Evolutionary conservation across 2,888 invertebrate genomes (phyloP).

Genomic region (Cheilosia vernalis): DNA sequence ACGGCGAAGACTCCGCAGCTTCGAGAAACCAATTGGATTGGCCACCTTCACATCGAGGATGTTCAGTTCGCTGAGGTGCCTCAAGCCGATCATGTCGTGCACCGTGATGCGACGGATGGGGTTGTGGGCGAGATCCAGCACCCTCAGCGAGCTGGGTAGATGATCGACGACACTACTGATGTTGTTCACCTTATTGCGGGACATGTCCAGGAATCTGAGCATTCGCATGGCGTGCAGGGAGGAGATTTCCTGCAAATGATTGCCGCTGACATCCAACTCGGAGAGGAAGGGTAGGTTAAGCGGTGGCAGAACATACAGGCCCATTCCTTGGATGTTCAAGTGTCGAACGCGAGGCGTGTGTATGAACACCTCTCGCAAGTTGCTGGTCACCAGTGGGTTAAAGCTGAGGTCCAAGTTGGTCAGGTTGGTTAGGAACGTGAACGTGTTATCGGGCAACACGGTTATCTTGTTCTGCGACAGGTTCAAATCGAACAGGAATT

Average conservation of each 20-base stretch:
- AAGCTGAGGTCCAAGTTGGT: slow-evolving; percentile 91
- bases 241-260: slow-evolving; percentile 89
- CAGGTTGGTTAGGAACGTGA: slow-evolving; percentile 91
- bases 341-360: slow-evolving; percentile 92
- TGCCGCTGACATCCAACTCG: slow-evolving; percentile 91
- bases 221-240: slow-evolving; percentile 89
- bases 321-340: slow-evolving; percentile 90
- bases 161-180: slow-evolving; percentile 91
- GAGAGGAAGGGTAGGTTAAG: slow-evolving; percentile 91
- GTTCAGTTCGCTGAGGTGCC: slow-evolving; percentile 90
- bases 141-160: slow-evolving; percentile 88
- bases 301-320: slow-evolving; percentile 90
- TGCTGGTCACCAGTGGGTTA: slow-evolving; percentile 91
- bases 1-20: slow-evolving; percentile 88
- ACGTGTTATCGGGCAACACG: slow-evolving; percentile 94
- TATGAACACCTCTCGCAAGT: slow-evolving; percentile 94
- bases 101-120: slow-evolving; percentile 91
- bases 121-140: slow-evolving; percentile 92
- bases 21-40: slow-evolving; percentile 90
- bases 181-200: slow-evolving; percentile 90
- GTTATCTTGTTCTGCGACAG: slow-evolving; percentile 92
- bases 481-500: slow-evolving; percentile 90
- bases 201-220: slow-evolving; percentile 89
- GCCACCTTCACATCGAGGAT: slow-evolving; percentile 89
- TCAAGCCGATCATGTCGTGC: slow-evolving; percentile 83